A percentile compares a stretch with the other conserved stretches of the same genome.
These are phyloP conservation scores for Pyrgilauda ruficollis DNA, from an alignment of 2,113 vertebrate species.

Conservation along the genomic window DNA sequence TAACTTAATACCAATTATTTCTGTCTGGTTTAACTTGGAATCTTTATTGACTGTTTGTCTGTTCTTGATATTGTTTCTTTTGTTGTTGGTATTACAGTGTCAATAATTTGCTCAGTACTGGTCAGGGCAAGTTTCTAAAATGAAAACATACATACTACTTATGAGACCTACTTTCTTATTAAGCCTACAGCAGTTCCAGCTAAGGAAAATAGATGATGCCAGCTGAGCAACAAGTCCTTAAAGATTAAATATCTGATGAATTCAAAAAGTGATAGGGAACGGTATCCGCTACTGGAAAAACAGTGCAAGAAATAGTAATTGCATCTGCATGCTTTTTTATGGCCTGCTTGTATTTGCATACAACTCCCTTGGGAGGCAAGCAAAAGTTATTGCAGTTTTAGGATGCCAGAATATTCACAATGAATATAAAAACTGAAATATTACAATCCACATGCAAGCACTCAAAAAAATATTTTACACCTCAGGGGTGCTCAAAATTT, in stretches of 20 bases:
- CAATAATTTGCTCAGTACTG: slow-evolving; percentile 51
- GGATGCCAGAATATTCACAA: not conserved
- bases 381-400: not conserved
- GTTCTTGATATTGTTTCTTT: slow-evolving; percentile 39
- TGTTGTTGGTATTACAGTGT: slow-evolving; percentile 36
- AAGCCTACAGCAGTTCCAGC: not conserved
- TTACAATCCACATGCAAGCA: not conserved
- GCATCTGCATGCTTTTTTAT: not conserved
- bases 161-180: not conserved
- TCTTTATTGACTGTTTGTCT: slow-evolving; percentile 56
- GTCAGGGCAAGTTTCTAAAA: slow-evolving; percentile 61
- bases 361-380: not conserved
- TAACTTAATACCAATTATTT: slow-evolving; percentile 68
- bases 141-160: not conserved
- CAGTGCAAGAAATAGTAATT: not conserved
- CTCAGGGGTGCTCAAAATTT: not conserved
- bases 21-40: slow-evolving; percentile 61
- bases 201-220: not conserved
- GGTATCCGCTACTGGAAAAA: not conserved
- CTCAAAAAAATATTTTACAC: not conserved
- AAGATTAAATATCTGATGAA: not conserved
- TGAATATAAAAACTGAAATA: not conserved
- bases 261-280: not conserved
- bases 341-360: not conserved
- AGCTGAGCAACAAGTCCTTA: not conserved